Conservation (phyloP, 1,140 invertebrate species). For the Rhyacophila brunnea region DNA sequence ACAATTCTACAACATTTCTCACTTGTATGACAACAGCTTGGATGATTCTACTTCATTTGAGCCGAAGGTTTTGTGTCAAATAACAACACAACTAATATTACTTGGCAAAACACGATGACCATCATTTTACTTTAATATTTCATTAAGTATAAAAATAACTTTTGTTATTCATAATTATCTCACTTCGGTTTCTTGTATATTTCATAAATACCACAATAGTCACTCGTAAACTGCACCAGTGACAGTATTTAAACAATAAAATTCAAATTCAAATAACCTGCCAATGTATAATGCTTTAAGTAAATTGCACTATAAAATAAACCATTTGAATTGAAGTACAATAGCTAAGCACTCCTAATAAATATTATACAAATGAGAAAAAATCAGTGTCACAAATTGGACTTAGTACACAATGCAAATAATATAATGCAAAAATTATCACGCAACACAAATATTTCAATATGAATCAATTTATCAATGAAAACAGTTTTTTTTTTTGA, state of each 20-base stretch:
- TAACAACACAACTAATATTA: no score
- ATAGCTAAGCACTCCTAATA: constrained; percentile 3
- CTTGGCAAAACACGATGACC: neutral
- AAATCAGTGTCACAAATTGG: constrained; percentile 12
- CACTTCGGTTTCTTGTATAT: constrained; percentile 15
- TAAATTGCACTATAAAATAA: constrained; percentile 3
- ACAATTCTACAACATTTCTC: constrained; percentile 4
- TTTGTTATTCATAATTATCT: constrained; percentile 24
- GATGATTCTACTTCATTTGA: neutral
- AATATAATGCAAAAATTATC: constrained; percentile 12
- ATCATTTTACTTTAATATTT: constrained; percentile 15
- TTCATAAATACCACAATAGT: neutral
- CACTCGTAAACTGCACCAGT: neutral
- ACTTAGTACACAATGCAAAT: constrained; percentile 17
- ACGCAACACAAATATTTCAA: constrained; percentile 7
- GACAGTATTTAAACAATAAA: neutral
- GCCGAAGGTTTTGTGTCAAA: neutral
- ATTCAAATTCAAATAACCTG: neutral
- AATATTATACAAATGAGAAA: constrained; percentile 14
- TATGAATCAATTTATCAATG: constrained; percentile 10
- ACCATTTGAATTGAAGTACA: neutral
- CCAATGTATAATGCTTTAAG: neutral
- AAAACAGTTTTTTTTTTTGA: constrained; percentile 15
- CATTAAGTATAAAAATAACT: constrained; percentile 27
- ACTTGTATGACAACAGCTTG: constrained; percentile 10